phyloP scores from a whole-genome alignment of 2,113 vertebrate genomes.

The Pteropus alecto region DNA sequence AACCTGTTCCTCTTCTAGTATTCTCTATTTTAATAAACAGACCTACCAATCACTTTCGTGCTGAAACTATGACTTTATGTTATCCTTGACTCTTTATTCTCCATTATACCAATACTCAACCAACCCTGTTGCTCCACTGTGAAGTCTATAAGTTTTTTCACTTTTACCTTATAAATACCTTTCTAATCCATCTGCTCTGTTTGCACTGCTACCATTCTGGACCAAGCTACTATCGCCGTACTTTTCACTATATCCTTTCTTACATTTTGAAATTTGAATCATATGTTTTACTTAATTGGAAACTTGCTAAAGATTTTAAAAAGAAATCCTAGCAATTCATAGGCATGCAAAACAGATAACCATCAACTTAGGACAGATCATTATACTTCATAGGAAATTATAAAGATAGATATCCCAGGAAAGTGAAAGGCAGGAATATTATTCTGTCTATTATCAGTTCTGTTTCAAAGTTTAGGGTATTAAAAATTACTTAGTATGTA shows the following conservation, averaged over 20 bases:
- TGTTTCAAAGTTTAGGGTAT: slow-evolving; percentile 9
- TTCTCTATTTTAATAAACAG: neutral
- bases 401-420: neutral
- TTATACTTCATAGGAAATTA: neutral
- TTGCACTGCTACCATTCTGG: neutral
- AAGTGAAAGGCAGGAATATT: neutral
- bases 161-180: neutral
- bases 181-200: neutral
- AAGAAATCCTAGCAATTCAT: slow-evolving; percentile 34
- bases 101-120: neutral
- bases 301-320: slow-evolving; percentile 27
- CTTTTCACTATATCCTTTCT: slow-evolving; percentile 2
- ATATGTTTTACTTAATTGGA: slow-evolving; percentile 25
- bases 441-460: neutral
- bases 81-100: neutral
- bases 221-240: neutral
- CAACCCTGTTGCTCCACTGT: neutral
- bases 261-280: slow-evolving; percentile 34
- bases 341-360: slow-evolving; percentile 12
- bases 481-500: neutral
- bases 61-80: neutral
- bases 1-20: neutral
- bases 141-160: neutral
- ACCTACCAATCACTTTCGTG: neutral
- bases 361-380: neutral